Conservation (phyloP, 2,888 invertebrate species). For the Ornithoptera priamus region DNA sequence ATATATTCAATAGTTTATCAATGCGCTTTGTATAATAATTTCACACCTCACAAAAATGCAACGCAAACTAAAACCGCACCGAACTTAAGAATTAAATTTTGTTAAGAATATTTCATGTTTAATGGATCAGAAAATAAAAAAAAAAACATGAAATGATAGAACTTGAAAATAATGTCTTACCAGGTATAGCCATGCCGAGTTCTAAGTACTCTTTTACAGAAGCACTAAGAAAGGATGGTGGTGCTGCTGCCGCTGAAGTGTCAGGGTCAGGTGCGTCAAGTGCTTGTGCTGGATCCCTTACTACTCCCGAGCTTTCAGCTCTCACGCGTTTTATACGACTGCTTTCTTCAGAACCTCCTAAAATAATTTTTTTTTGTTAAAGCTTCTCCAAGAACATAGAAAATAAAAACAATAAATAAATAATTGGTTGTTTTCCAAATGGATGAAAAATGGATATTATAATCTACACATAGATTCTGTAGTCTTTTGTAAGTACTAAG, state of each 20-base stretch:
- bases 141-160: not conserved
- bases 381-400: too few species aligned
- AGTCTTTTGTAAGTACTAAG: too few species aligned
- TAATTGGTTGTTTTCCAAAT: too few species aligned
- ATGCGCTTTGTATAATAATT: too few species aligned
- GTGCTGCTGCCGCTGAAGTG: conserved; percentile 81
- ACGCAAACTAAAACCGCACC: too few species aligned
- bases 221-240: conserved; percentile 89
- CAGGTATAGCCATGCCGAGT: conserved; percentile 93
- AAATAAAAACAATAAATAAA: too few species aligned
- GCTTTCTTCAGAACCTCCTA: conserved; percentile 83
- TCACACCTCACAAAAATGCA: too few species aligned
- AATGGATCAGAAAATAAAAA: too few species aligned
- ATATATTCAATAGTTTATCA: conserved; percentile 5
- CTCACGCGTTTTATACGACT: conserved; percentile 82
- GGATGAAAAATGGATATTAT: too few species aligned
- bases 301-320: conserved; percentile 54
- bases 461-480: too few species aligned
- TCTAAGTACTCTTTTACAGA: conserved; percentile 92
- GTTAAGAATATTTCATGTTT: too few species aligned
- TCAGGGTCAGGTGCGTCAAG: conserved; percentile 76
- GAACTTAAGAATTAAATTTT: too few species aligned
- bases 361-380: conserved; percentile 32
- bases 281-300: conserved; percentile 67
- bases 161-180: conserved; percentile 67